Evolutionary conservation across 1,140 invertebrate species (phyloP).

Genomic region (Tetramorium parvispinum): DNA sequence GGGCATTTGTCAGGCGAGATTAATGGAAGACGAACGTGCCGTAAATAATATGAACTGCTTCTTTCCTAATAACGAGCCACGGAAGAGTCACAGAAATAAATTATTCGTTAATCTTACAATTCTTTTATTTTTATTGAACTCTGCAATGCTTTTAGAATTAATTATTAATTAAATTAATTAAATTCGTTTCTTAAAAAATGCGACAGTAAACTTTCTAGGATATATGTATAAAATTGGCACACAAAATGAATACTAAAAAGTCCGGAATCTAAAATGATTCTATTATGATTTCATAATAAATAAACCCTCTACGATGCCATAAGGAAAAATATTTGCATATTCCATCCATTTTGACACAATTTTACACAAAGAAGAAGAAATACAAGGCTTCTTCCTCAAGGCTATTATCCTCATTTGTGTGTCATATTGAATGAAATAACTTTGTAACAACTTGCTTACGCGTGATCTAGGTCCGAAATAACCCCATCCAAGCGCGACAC

Average conservation of each 20-base stretch:
- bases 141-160: not conserved
- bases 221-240: not conserved
- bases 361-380: not conserved
- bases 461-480: constrained; percentile 38
- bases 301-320: not conserved
- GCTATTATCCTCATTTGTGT: not conserved
- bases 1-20: constrained; percentile 67
- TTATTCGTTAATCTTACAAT: not conserved
- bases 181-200: not conserved
- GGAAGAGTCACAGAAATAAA: not conserved
- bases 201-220: not conserved
- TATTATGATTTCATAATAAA: not conserved
- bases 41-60: constrained; percentile 65
- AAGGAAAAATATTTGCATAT: not conserved
- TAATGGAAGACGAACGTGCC: constrained; percentile 72
- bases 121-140: not conserved
- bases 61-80: constrained; percentile 38
- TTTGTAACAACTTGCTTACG: constrained; percentile 35
- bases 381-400: not conserved
- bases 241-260: not conserved
- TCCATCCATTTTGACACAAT: not conserved
- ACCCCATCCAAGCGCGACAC: constrained; percentile 77
- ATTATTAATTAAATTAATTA: not conserved
- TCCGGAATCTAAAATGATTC: not conserved
- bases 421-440: constrained; percentile 11